These are phyloP conservation scores for Myrmophylax atrothorax DNA, from an alignment of 2,113 vertebrate genomes.

Conservation along the genomic window DNA sequence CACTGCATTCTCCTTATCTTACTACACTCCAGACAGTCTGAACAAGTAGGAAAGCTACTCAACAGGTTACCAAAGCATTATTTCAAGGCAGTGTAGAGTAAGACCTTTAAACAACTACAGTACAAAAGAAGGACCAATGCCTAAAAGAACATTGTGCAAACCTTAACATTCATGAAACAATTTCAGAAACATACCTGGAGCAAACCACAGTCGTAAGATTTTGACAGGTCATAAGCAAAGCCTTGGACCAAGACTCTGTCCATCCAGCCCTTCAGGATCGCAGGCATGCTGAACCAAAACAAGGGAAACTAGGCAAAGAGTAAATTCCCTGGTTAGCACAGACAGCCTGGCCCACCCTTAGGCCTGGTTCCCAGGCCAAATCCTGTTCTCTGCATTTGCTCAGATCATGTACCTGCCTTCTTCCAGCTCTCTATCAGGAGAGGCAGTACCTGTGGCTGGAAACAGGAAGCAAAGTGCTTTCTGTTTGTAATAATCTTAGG, in stretches of 20 bases:
- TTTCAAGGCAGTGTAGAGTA: not conserved
- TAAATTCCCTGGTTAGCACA: not conserved
- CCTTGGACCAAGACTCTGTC: slow-evolving; percentile 78
- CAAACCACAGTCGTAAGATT: slow-evolving; percentile 56
- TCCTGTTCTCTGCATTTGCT: not conserved
- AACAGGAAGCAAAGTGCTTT: not conserved
- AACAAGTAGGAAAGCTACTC: not conserved
- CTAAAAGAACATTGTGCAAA: not conserved
- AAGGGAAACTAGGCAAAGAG: slow-evolving; percentile 74
- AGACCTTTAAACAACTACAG: not conserved
- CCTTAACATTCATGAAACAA: not conserved
- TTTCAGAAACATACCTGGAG: slow-evolving; percentile 66
- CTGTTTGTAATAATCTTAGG: not conserved
- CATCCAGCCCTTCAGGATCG: slow-evolving; percentile 81
- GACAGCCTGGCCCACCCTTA: not conserved
- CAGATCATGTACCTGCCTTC: not conserved
- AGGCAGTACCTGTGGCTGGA: not conserved
- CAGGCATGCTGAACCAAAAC: slow-evolving; percentile 80
- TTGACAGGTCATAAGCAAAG: slow-evolving; percentile 71
- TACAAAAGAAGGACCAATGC: not conserved
- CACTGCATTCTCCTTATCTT: not conserved
- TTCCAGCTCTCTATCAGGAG: not conserved
- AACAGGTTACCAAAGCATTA: not conserved
- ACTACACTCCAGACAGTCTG: not conserved
- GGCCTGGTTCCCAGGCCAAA: not conserved